Evolutionary conservation across 1,140 invertebrate species (phyloP).

Genomic region (Pinna nobilis): DNA sequence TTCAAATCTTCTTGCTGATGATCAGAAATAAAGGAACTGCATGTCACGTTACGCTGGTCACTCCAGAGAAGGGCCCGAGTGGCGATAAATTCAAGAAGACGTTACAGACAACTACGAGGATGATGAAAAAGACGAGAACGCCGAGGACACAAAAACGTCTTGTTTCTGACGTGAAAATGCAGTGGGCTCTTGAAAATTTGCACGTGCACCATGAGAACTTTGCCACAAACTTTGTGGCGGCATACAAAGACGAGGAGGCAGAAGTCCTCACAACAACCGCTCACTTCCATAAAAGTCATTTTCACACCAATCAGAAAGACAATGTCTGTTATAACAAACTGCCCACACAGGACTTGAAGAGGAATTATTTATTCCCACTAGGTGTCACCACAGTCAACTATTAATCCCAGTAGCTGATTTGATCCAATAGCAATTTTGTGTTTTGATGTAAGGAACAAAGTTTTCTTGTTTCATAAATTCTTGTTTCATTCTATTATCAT

Average conservation of each 20-base stretch:
- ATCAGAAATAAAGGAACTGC: conserved; percentile 70
- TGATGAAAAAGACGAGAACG: conserved; percentile 64
- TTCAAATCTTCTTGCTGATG: conserved; percentile 67
- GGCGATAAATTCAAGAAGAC: conserved; percentile 63
- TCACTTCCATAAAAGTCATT: conserved; percentile 70
- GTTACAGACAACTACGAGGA: conserved; percentile 58
- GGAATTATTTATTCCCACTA: conserved; percentile 67
- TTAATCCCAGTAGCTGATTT: too few relatives aligned
- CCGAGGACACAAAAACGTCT: conserved; percentile 57
- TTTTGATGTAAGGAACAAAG: too few relatives aligned
- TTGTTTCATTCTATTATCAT: too few relatives aligned
- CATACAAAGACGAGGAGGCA: conserved; percentile 65
- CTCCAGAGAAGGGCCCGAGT: conserved; percentile 55
- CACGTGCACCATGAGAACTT: conserved; percentile 64
- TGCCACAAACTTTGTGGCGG: conserved; percentile 69
- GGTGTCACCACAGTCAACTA: conserved; percentile 51
- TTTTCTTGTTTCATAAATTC: too few relatives aligned
- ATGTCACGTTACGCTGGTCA: conserved; percentile 58
- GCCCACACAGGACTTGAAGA: conserved; percentile 58
- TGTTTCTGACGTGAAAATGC: conserved; percentile 68
- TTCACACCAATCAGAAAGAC: conserved; percentile 68
- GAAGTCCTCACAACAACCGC: conserved; percentile 70
- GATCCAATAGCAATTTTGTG: too few relatives aligned
- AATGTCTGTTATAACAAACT: conserved; percentile 68
- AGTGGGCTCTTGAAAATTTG: conserved; percentile 64